A percentile compares a stretch with the other conserved stretches of the same genome.
Conservation (phyloP, 2,888 invertebrate genomes). For the Diplolepis rosae region DNA sequence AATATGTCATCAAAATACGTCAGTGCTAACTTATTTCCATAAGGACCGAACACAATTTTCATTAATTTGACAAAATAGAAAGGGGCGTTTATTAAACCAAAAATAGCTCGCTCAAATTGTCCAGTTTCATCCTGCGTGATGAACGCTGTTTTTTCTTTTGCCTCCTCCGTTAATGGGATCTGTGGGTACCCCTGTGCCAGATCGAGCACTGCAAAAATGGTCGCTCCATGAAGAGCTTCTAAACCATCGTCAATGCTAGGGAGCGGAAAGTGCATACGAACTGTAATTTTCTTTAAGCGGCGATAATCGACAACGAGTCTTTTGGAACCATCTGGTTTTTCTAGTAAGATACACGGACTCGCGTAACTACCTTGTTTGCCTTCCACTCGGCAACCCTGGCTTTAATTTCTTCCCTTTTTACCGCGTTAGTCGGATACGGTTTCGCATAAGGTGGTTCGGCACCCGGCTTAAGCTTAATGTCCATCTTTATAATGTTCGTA, state of each 20-base stretch:
- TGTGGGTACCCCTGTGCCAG: slow-evolving; percentile 34
- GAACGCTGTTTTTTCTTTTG: slow-evolving; percentile 42
- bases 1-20: slow-evolving; percentile 27
- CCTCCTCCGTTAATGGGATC: slow-evolving; percentile 31
- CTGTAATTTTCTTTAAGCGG: slow-evolving; percentile 34
- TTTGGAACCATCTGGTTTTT: slow-evolving; percentile 31
- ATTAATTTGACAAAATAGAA: slow-evolving; percentile 49
- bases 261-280: slow-evolving; percentile 41
- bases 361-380: slow-evolving; percentile 34
- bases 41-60: slow-evolving; percentile 25
- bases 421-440: slow-evolving; percentile 35
- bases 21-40: background rate
- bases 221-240: slow-evolving; percentile 37
- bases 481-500: slow-evolving; percentile 14
- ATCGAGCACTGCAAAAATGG: slow-evolving; percentile 40
- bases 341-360: slow-evolving; percentile 34
- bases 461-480: background rate
- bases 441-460: slow-evolving; percentile 11
- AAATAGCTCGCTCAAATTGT: slow-evolving; percentile 58
- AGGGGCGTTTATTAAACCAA: slow-evolving; percentile 57
- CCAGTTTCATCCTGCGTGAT: too few relatives aligned
- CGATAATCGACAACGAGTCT: slow-evolving; percentile 40
- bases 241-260: slow-evolving; percentile 42
- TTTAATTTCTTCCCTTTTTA: slow-evolving; percentile 35
- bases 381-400: slow-evolving; percentile 41